Percentiles rank a stretch among this genome's conserved stretches.
Evolutionary conservation across 2,888 invertebrate genomes (phyloP).

Genomic region (Hyposoter dolosus): DNA sequence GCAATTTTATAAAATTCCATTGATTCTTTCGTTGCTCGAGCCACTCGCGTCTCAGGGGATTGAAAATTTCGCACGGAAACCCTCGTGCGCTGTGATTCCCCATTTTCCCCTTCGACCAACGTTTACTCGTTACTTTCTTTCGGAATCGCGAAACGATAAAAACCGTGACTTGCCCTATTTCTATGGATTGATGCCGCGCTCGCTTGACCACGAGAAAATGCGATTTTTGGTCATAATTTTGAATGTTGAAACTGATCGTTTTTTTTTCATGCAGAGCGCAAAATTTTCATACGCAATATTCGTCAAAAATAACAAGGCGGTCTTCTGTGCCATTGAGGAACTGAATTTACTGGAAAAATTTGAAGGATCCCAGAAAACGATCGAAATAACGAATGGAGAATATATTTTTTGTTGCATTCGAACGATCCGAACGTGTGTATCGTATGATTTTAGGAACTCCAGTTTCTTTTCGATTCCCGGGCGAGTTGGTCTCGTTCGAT

Average conservation of each 20-base stretch:
- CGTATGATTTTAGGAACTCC: too few species aligned
- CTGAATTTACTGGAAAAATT: too few species aligned
- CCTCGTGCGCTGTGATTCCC: slow-evolving; percentile 38
- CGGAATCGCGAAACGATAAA: slow-evolving; percentile 61
- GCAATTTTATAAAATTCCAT: too few species aligned
- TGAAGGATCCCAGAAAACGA: not conserved
- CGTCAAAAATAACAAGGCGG: not conserved
- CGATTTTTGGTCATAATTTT: slow-evolving; percentile 52
- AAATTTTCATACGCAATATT: too few species aligned
- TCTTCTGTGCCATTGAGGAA: too few species aligned
- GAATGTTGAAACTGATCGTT: too few species aligned
- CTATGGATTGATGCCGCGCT: not conserved
- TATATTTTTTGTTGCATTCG: too few species aligned
- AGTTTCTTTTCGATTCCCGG: not conserved
- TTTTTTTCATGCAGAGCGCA: too few species aligned
- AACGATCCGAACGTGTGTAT: too few species aligned
- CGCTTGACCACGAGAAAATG: slow-evolving; percentile 56
- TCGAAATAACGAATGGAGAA: too few species aligned
- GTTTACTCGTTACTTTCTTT: slow-evolving; percentile 58
- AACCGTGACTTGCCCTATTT: slow-evolving; percentile 39
- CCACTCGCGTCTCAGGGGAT: too few species aligned
- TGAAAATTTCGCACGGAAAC: slow-evolving; percentile 10
- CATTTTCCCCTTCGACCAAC: slow-evolving; percentile 60
- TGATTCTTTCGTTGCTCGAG: too few species aligned
- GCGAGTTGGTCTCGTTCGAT: not conserved